phyloP scores from a whole-genome alignment of 2,113 vertebrate genomes.

The zebrafish (Danio rerio) region GRCz12tu NC_133190.1:43450501-43451000 shows the following conservation, averaged over 20 bases:
- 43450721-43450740: slow-evolving; percentile 9
- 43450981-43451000: no score
- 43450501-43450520: no score
- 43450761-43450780: neutral
- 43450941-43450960: no score
- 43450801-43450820: neutral
- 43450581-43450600: neutral
- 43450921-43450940: no score
- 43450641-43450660: neutral
- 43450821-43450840: neutral
- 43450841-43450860: neutral
- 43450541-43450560: no score
- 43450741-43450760: slow-evolving; percentile 15
- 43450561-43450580: no score
- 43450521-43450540: no score
- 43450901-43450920: neutral
- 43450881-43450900: neutral
- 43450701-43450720: neutral
- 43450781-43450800: no score
- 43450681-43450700: neutral
- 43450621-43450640: neutral
- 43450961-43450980: no score
- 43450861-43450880: neutral
- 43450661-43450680: neutral
- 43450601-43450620: neutral